phyloP scores from a whole-genome alignment of 2,797 vertebrate genomes.

The Mormyrus hasselquistii region DNA sequence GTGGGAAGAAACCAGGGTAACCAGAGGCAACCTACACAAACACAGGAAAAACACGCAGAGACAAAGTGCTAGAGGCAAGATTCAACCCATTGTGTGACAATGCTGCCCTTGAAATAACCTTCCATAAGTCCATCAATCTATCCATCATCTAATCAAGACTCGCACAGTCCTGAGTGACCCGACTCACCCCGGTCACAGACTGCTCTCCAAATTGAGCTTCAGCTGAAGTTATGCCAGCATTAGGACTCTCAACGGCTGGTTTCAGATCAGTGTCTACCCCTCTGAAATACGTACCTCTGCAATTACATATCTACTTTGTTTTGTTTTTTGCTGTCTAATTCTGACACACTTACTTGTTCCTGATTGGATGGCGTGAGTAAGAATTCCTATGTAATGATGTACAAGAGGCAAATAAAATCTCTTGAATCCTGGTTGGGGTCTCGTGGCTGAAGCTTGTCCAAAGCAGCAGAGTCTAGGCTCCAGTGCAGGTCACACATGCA shows the following conservation, averaged over 20 bases:
- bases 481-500: not conserved
- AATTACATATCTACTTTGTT: not conserved
- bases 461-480: not conserved
- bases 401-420: not conserved
- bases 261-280: not conserved
- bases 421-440: not conserved
- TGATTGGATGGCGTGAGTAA: not conserved
- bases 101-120: not conserved
- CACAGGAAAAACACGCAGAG: not conserved
- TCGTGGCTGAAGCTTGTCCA: not conserved
- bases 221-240: not conserved
- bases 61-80: not conserved
- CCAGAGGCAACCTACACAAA: not conserved
- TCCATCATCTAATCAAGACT: not conserved
- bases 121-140: not conserved
- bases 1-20: not conserved
- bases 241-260: not conserved
- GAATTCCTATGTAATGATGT: not conserved
- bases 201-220: not conserved
- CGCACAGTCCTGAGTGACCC: not conserved
- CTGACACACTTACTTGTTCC: not conserved
- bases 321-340: not conserved
- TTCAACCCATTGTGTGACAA: not conserved
- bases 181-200: not conserved
- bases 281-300: not conserved